A percentile compares a stretch with the other conserved stretches of the same genome.
Evolutionary conservation across 2,797 vertebrate genomes (phyloP).

Genomic region (Gallinago stenura): DNA sequence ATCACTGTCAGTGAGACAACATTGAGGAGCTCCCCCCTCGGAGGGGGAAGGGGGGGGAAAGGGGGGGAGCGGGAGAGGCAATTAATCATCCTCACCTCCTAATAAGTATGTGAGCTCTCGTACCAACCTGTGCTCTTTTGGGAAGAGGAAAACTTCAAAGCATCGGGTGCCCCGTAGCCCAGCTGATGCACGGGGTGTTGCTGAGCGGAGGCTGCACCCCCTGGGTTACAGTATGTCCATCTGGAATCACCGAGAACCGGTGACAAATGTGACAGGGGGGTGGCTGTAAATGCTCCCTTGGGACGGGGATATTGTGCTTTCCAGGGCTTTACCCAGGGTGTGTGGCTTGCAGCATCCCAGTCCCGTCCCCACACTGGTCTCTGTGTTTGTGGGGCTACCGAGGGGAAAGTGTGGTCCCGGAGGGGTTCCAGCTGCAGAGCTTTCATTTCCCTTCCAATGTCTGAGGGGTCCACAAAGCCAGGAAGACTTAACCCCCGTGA

Average conservation of each 20-base stretch:
- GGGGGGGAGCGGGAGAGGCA: background rate
- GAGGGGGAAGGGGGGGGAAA: background rate
- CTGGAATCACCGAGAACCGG: background rate
- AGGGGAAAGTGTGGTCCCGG: background rate
- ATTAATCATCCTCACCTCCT: conserved; percentile 71
- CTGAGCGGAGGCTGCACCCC: conserved; percentile 26
- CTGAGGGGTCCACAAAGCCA: background rate
- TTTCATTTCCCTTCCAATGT: background rate
- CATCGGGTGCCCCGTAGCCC: background rate
- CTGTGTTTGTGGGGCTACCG: background rate
- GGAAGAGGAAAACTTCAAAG: conserved; percentile 72
- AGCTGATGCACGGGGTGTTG: background rate
- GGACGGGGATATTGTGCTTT: background rate
- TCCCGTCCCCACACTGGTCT: accelerated
- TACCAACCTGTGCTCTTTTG: background rate
- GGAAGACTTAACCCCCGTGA: accelerated
- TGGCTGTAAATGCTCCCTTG: background rate
- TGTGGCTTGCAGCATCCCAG: background rate
- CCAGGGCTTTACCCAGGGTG: background rate
- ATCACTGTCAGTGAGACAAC: conserved; percentile 60
- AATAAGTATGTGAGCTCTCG: conserved; percentile 45
- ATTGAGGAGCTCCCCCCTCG: background rate
- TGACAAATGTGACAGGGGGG: background rate
- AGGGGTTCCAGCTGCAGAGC: background rate
- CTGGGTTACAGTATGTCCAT: background rate